Evolutionary conservation across 2,113 vertebrate genomes (phyloP).

Genomic region (Dinomys branickii): DNA sequence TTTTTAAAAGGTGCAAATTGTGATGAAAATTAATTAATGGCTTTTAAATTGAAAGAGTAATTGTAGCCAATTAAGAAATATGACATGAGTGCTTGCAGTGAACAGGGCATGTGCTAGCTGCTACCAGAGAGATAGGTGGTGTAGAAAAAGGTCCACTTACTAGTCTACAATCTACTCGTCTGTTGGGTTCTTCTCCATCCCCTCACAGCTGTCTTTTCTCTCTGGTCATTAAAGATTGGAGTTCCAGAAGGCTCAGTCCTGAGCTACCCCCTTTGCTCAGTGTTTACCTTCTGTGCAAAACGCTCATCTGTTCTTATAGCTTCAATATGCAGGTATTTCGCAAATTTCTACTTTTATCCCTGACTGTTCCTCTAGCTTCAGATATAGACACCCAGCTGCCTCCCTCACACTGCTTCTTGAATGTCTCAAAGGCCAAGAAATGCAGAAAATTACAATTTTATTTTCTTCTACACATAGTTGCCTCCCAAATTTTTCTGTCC

Average conservation of each 20-base stretch:
- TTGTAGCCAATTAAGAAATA: slow-evolving; percentile 33
- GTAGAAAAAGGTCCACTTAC: background rate
- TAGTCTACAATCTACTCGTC: background rate
- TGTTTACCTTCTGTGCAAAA: background rate
- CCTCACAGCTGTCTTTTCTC: slow-evolving; percentile 15
- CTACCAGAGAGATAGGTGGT: background rate
- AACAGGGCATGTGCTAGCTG: background rate
- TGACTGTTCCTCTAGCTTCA: background rate
- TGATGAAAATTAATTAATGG: slow-evolving; percentile 40
- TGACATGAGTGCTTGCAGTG: background rate
- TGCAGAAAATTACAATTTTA: background rate
- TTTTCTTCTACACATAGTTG: background rate
- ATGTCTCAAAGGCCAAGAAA: background rate
- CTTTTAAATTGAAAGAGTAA: slow-evolving; percentile 54
- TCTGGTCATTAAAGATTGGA: background rate
- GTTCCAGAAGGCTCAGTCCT: background rate
- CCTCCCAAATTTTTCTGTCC: background rate
- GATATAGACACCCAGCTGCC: background rate
- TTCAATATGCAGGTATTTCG: background rate
- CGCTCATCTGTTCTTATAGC: background rate
- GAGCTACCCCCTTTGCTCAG: background rate
- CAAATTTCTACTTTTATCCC: background rate
- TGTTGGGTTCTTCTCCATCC: background rate
- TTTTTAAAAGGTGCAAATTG: slow-evolving; percentile 52
- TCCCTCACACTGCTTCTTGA: background rate